Percentiles rank a stretch among this genome's conserved stretches.
Conservation (phyloP, 1,140 invertebrate species). For the Holcopasites calliopsidis region DNA sequence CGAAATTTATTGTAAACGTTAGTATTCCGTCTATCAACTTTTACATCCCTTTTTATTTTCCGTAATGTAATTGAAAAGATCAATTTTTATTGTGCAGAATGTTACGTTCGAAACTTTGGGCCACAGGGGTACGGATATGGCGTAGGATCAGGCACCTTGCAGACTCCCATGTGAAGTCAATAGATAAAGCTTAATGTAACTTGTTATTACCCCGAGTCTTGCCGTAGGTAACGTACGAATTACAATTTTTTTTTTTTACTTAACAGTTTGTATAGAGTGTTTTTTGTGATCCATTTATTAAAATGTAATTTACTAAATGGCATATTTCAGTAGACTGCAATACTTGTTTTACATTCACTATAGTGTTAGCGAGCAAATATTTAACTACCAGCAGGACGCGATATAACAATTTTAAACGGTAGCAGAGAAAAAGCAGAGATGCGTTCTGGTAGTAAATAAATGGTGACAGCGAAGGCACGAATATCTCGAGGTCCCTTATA, state of each 20-base stretch:
- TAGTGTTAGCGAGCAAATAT: too few relatives aligned
- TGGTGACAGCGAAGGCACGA: background rate
- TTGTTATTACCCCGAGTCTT: background rate
- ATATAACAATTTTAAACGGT: too few relatives aligned
- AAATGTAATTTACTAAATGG: background rate
- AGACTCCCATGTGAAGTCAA: constrained; percentile 69
- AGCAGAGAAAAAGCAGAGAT: background rate
- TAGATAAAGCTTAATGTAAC: background rate
- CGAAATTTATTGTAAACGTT: constrained; percentile 81
- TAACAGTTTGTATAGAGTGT: background rate
- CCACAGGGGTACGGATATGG: constrained; percentile 74
- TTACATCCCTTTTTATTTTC: constrained; percentile 29
- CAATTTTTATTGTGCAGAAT: constrained; percentile 60
- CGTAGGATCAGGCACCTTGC: constrained; percentile 67
- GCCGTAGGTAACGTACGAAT: background rate
- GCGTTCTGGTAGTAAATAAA: background rate
- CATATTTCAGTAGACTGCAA: background rate
- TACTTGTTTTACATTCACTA: background rate
- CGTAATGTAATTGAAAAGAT: too few relatives aligned
- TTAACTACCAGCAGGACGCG: background rate
- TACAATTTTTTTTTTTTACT: background rate
- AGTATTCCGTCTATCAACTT: too few relatives aligned
- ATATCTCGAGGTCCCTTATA: background rate
- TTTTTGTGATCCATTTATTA: background rate
- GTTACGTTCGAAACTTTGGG: constrained; percentile 74